phyloP scores from a whole-genome alignment of 1,140 invertebrate genomes.

The Harlomillsia oculata region DNA sequence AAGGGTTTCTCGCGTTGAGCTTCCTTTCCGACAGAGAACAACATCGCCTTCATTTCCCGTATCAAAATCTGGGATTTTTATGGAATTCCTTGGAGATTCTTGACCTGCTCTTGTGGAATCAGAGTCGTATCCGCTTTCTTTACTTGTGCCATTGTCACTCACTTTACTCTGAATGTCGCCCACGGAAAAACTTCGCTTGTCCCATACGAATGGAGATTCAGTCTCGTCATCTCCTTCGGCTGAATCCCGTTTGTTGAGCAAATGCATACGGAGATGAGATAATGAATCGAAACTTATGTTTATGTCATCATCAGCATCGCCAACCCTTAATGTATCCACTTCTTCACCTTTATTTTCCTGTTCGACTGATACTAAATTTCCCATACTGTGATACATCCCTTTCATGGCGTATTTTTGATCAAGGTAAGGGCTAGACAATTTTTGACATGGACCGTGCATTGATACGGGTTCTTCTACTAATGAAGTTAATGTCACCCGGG shows the following conservation, averaged over 20 bases:
- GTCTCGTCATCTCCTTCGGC: slow-evolving; percentile 12
- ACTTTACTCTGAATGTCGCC: slow-evolving; percentile 14
- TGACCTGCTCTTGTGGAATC: slow-evolving; percentile 20
- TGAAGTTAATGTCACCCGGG: too few relatives aligned
- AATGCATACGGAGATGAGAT: slow-evolving; percentile 24
- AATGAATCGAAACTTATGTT: slow-evolving; percentile 10
- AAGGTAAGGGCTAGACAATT: too few relatives aligned
- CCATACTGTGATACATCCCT: slow-evolving; percentile 6
- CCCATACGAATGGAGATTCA: slow-evolving; percentile 3
- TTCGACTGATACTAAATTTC: too few relatives aligned
- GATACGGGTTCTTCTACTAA: too few relatives aligned
- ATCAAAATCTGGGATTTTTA: slow-evolving; percentile 5
- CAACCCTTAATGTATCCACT: too few relatives aligned
- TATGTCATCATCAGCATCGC: too few relatives aligned
- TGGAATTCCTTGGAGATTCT: slow-evolving; percentile 23
- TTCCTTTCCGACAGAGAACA: too few relatives aligned
- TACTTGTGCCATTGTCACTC: neutral
- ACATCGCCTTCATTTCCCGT: neutral
- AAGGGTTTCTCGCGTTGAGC: too few relatives aligned
- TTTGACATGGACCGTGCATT: too few relatives aligned
- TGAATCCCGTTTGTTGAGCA: slow-evolving; percentile 19
- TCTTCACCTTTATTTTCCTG: too few relatives aligned
- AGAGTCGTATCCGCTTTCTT: slow-evolving; percentile 33
- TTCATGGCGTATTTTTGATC: too few relatives aligned
- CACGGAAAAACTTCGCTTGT: slow-evolving; percentile 17